These are phyloP conservation scores for Teleiodes luculella DNA, from an alignment of 2,888 invertebrate species.

Conservation along the genomic window DNA sequence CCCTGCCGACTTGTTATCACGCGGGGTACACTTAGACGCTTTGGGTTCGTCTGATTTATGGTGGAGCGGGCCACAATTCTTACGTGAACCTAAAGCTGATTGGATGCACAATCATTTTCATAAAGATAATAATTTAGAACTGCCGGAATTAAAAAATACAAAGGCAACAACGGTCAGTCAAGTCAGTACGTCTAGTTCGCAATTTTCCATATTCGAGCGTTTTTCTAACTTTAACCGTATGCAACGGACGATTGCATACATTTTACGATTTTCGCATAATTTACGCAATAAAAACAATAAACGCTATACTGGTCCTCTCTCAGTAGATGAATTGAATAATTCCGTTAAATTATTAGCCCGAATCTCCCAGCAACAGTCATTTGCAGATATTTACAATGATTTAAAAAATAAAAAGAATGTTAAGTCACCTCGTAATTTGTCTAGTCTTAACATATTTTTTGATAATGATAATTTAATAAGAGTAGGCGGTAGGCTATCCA, in stretches of 20 bases:
- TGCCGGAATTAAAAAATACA: not conserved
- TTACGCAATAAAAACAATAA: conserved; percentile 3
- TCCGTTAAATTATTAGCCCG: not conserved
- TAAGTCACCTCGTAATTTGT: not conserved
- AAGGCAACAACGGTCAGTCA: not conserved
- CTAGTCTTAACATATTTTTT: conserved; percentile 2
- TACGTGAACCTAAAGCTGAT: not conserved
- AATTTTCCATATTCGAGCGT: not conserved
- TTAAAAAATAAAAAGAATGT: conserved; percentile 2
- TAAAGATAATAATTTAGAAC: not conserved
- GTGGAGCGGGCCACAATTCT: not conserved
- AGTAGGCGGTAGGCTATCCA: conserved; percentile 2
- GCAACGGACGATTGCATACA: conserved; percentile 7
- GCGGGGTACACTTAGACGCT: conserved; percentile 9
- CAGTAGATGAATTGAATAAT: conserved; percentile 3
- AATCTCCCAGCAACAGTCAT: conserved; percentile 9
- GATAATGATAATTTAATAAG: conserved; percentile 7
- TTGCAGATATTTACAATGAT: not conserved
- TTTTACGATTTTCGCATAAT: conserved; percentile 16
- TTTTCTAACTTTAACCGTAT: conserved; percentile 4
- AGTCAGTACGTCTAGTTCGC: not conserved
- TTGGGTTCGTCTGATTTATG: conserved; percentile 3
- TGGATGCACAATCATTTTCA: not conserved
- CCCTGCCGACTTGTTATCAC: conserved; percentile 14
- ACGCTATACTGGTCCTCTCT: not conserved